Conservation (phyloP, 2,888 invertebrate species). For the Aricia artaxerxes region DNA sequence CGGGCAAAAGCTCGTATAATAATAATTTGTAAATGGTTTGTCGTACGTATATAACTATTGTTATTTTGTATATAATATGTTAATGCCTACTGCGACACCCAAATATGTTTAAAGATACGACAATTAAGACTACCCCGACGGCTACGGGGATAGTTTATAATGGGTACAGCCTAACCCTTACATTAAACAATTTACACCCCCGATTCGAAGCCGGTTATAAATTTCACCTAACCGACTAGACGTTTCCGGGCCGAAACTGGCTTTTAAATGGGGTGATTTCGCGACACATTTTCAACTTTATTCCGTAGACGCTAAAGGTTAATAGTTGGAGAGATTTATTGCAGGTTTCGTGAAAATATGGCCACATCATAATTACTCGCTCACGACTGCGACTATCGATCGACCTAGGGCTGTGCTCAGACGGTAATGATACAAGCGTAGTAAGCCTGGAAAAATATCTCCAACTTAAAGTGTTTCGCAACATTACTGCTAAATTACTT, state of each 20-base stretch:
- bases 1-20: neutral
- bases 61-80: neutral
- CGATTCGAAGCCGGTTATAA: conserved; percentile 60
- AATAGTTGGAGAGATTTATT: conserved; percentile 31
- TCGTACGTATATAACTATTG: neutral
- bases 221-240: conserved; percentile 70
- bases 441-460: conserved; percentile 2
- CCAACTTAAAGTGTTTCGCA: neutral
- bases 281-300: conserved; percentile 37
- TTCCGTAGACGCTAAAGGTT: conserved; percentile 34
- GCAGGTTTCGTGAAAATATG: conserved; percentile 40
- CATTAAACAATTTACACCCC: conserved; percentile 67
- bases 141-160: conserved; percentile 41
- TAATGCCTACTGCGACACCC: neutral
- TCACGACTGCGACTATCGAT: conserved; percentile 31
- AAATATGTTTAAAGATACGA: conserved; percentile 23
- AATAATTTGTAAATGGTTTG: neutral
- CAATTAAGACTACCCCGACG: conserved; percentile 36
- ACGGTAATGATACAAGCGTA: conserved; percentile 1
- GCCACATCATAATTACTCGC: conserved; percentile 46
- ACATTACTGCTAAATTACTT: conserved; percentile 6
- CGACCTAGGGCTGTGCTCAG: conserved; percentile 5
- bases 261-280: conserved; percentile 57
- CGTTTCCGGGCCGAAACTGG: conserved; percentile 67
- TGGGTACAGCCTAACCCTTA: conserved; percentile 48